Evolutionary conservation across 2,113 vertebrate genomes (phyloP), one percentile per base, ranked within the genome.

Genomic region (Istiophorus platypterus): DNA sequence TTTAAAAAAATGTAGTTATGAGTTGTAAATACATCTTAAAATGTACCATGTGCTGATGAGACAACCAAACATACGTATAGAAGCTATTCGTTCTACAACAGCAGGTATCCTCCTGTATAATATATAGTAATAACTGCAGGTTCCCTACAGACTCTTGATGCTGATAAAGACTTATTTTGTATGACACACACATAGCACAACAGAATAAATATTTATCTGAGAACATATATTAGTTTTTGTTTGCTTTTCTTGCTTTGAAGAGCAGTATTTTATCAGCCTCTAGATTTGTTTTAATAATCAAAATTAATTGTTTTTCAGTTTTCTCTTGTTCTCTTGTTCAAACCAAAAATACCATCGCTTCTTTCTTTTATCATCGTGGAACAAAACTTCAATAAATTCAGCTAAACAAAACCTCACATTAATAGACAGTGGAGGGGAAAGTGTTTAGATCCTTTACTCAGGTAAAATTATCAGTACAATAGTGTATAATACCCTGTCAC

Each of bases 181-280:
- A 17, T 18, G 45, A 47, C 4, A n/a, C 26, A 66, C 26, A 26
- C 51, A 31, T 1, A 31, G 9, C 27, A 20, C 31, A 20, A 59
- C 12, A 51, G 42, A 51, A 29, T 45, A 70, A 52, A 70, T 62
- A 62, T 62, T 71, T 57, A 57, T 27, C 51, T 12, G 34, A 39
- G 31, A 54, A 17, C 58, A 47, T 47, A 47, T 47, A 7, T 49
- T 51, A 8, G 9, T n/a, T 51, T n/a, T 22, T 51, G 20, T n/a
- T 51, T 51, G 18, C 49, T 51, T 42, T 1, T 1, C 12, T 42
- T 12, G 41, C 41, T 18, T 47, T 54, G 9, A 24, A 24, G n/a
- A 54, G 3, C 0, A 12, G 10, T 2, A 45, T 52, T 68, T 54
- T 54, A 54, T 24, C 1, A 54, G 52, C 52, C 52, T 54, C 51